phyloP scores from a whole-genome alignment of 2,113 vertebrate genomes.

The Anseranas semipalmata region DNA sequence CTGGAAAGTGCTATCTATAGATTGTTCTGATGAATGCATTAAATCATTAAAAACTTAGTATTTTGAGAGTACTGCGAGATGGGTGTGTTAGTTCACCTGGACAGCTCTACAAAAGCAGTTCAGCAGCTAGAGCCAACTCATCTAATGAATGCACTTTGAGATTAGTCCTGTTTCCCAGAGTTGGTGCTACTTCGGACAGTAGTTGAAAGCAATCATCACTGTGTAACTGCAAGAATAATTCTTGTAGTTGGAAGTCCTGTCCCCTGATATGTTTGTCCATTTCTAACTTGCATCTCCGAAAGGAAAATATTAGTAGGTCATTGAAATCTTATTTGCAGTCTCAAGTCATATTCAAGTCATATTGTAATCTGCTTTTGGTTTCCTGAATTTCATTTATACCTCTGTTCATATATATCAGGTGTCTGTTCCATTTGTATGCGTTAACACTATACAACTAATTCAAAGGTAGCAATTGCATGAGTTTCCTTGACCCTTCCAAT shows the following conservation, averaged over 20 bases:
- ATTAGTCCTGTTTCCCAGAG: not conserved
- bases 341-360: not conserved
- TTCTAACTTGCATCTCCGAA: not conserved
- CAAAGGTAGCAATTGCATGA: fast-evolving
- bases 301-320: not conserved
- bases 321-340: not conserved
- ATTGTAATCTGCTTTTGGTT: not conserved
- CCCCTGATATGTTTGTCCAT: not conserved
- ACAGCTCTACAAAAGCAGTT: not conserved
- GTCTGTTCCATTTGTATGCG: not conserved
- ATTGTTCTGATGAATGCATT: not conserved
- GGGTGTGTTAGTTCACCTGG: not conserved
- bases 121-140: not conserved
- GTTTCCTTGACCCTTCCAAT: not conserved
- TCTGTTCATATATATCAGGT: not conserved
- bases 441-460: not conserved
- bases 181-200: not conserved
- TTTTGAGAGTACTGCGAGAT: not conserved
- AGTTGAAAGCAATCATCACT: not conserved
- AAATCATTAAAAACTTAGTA: not conserved
- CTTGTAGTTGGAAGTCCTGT: not conserved
- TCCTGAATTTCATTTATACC: not conserved
- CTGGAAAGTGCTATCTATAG: not conserved
- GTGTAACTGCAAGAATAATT: not conserved
- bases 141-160: not conserved